phyloP scores from a whole-genome alignment of 2,113 vertebrate species.

The Cheirogaleus medius region DNA sequence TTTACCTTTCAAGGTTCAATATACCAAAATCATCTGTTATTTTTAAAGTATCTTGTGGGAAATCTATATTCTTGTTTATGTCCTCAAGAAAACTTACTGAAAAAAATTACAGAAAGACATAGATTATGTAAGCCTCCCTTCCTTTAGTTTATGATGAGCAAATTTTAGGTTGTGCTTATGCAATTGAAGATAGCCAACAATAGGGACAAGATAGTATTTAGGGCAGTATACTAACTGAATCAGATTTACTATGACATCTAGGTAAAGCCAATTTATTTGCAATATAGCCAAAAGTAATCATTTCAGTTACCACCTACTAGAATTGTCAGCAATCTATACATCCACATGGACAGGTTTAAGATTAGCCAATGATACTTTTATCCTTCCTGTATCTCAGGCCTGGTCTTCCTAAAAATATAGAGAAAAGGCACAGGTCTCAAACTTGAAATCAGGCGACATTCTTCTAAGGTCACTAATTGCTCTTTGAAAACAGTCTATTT shows the following conservation, averaged over 20 bases:
- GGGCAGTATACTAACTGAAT: not conserved
- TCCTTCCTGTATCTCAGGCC: not conserved
- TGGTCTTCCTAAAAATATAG: not conserved
- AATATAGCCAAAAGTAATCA: not conserved
- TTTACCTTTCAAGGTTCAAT: conserved; percentile 29
- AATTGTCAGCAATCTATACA: not conserved
- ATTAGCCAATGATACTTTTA: not conserved
- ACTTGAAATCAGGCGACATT: not conserved
- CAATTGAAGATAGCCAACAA: not conserved
- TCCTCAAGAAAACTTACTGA: not conserved
- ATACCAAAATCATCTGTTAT: conserved; percentile 10
- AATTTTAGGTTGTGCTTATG: not conserved
- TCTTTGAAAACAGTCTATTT: not conserved
- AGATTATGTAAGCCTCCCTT: not conserved
- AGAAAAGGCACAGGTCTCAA: not conserved
- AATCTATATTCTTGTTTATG: not conserved
- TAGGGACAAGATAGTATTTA: not conserved
- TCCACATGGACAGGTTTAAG: not conserved
- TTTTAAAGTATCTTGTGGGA: conserved; percentile 26
- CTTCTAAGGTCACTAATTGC: not conserved
- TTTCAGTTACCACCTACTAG: not conserved
- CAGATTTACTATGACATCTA: not conserved
- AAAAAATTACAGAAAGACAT: not conserved
- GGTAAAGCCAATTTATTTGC: not conserved
- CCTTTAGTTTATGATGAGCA: not conserved